phyloP scores from a whole-genome alignment of 2,888 invertebrate genomes.

The Drosophila lutescens region DNA sequence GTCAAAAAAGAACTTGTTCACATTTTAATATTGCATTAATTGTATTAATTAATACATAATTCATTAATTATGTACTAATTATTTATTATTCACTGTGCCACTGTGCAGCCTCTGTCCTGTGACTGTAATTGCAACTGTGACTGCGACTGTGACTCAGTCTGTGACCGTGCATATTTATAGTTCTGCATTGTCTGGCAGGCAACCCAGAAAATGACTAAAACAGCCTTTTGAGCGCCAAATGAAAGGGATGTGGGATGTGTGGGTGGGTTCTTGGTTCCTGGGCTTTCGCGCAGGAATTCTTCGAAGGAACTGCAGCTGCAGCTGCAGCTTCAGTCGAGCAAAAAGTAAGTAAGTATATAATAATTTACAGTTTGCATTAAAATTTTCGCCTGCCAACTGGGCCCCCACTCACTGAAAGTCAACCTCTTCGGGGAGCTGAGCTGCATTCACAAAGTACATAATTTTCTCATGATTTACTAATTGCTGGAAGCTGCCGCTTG shows the following conservation, averaged over 20 bases:
- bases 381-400: constrained; percentile 44
- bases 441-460: constrained; percentile 34
- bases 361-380: constrained; percentile 52
- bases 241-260: not conserved
- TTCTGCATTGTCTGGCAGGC: constrained; percentile 62
- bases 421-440: constrained; percentile 4
- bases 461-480: constrained; percentile 64
- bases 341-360: constrained; percentile 44
- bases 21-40: too few species aligned
- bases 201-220: constrained; percentile 44
- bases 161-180: constrained; percentile 71
- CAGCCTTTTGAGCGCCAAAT: constrained; percentile 33
- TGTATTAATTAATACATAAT: not conserved
- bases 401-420: not conserved
- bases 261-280: not conserved
- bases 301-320: constrained; percentile 9
- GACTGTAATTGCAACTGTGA: constrained; percentile 14
- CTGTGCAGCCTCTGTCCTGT: not conserved
- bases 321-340: constrained; percentile 8
- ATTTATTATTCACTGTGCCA: not conserved
- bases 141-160: constrained; percentile 42
- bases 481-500: constrained; percentile 42
- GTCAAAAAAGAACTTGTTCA: too few species aligned
- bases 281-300: not conserved
- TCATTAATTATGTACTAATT: not conserved